Base-by-base conservation (phyloP, 2,797 vertebrate genomes). In the Uromys caudimaculatus region DNA sequence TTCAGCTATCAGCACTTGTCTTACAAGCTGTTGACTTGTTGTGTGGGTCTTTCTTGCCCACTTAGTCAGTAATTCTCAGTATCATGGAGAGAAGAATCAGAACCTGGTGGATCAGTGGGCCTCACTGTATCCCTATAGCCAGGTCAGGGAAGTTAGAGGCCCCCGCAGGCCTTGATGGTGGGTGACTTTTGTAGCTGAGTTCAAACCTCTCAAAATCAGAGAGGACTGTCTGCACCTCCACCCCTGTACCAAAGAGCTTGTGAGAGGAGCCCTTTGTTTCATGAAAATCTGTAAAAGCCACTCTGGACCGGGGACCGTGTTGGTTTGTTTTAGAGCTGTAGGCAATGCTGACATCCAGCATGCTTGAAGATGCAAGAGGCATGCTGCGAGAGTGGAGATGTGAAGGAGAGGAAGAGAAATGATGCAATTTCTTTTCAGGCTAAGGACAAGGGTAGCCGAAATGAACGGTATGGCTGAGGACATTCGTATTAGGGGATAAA, bases 361-460 rank as follows among this genome's bases (percentile, higher is more conserved):
- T 83, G 78, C 79, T 94, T 94, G 95, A 82, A 84, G 97, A 98
- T 94, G 97, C 97, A 52, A 89, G 97, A 93, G 97, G 96, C 97
- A 96, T 95, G 95, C 97, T 91, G 60, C 1, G 2, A 96, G 96
- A 97, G 77, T 91, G 96, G 97, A 95, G 97, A 97, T n/a, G 58
- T 17, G 91, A 97, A 98, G 97, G 97, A 58, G 89, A 76, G 71
- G 94, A 98, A 98, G 97, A 98, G 98, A 98, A 98, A 98, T 98
- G 98, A 98, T 97, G 98, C 98, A 98, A 98, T 98, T 98, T 98
- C 98, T 86, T 97, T 95, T 93, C 97, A 95, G 89, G 98, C 96
- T 95, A 95, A 98, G 98, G 98, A 98, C 97, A 98, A 97, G 97
- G 98, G 98, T 95, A 98, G 92, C 88, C 98, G 98, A 98, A 98